These are phyloP conservation scores for Anseranas semipalmata DNA, from an alignment of 2,113 vertebrate genomes.

Conservation along the genomic window DNA sequence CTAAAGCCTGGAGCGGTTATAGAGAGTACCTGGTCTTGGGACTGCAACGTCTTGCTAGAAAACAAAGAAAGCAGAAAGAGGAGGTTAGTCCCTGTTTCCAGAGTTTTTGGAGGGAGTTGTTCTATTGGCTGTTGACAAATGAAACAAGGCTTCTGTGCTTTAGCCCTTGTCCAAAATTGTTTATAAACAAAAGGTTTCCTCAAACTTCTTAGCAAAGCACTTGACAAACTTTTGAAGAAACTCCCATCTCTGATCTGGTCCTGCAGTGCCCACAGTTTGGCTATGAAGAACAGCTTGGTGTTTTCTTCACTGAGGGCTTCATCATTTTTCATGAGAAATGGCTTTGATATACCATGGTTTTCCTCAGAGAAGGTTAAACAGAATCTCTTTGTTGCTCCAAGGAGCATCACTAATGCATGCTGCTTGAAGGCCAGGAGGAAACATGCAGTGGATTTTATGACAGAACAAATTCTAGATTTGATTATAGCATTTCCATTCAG, in stretches of 20 bases:
- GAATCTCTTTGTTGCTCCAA: not conserved
- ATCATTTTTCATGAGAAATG: not conserved
- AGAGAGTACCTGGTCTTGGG: not conserved
- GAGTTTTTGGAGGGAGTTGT: not conserved
- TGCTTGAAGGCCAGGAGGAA: not conserved
- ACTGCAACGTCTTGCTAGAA: not conserved
- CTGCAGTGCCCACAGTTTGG: not conserved
- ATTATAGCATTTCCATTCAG: not conserved
- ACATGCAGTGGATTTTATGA: not conserved
- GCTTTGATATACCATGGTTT: not conserved
- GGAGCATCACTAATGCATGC: not conserved
- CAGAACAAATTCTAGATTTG: not conserved
- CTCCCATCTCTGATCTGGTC: not conserved
- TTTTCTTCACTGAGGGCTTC: not conserved
- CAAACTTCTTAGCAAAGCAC: not conserved
- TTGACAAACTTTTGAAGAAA: not conserved
- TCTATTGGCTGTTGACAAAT: not conserved
- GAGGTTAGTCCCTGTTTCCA: not conserved
- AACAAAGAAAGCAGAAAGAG: not conserved
- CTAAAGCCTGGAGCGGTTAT: not conserved
- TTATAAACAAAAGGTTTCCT: not conserved
- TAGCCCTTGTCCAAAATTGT: not conserved
- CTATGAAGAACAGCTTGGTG: not conserved
- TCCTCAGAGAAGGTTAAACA: not conserved
- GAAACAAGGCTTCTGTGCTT: not conserved